Conservation (phyloP, 2,797 vertebrate genomes). For the Heteromormyrus szaboi region DNA sequence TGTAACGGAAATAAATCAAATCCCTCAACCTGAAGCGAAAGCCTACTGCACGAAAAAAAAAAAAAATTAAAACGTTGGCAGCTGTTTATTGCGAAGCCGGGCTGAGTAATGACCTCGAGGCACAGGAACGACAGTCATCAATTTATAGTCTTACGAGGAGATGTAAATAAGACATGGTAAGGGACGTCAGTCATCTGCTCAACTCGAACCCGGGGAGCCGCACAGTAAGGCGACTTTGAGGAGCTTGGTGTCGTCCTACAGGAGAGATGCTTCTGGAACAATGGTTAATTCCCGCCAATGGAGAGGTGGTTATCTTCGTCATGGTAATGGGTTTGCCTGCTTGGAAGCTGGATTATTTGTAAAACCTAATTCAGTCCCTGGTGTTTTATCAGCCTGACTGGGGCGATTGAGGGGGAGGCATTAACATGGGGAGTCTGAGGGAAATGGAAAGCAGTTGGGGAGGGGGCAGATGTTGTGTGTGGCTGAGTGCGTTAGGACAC, state of each 20-base stretch:
- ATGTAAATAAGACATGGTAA: slow-evolving; percentile 62
- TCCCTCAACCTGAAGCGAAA: slow-evolving; percentile 52
- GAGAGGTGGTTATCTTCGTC: slow-evolving; percentile 68
- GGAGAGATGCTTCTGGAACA: slow-evolving; percentile 44
- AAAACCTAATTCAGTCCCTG: slow-evolving; percentile 65
- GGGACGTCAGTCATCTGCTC: slow-evolving; percentile 52
- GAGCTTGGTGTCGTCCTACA: slow-evolving; percentile 29
- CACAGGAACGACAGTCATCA: slow-evolving; percentile 62
- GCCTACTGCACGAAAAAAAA: slow-evolving; percentile 52
- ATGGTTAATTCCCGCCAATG: slow-evolving; percentile 45
- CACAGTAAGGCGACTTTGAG: slow-evolving; percentile 49
- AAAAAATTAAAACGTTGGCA: slow-evolving; percentile 24
- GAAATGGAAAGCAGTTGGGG: slow-evolving; percentile 39
- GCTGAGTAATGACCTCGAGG: slow-evolving; percentile 55
- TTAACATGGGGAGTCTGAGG: slow-evolving; percentile 57
- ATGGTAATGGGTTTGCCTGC: slow-evolving; percentile 72
- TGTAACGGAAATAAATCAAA: slow-evolving; percentile 58
- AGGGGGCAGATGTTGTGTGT: neutral
- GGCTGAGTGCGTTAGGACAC: neutral
- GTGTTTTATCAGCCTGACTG: slow-evolving; percentile 66
- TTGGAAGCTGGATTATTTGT: slow-evolving; percentile 67
- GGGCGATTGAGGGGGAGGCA: slow-evolving; percentile 34
- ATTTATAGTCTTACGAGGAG: slow-evolving; percentile 59
- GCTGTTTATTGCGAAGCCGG: slow-evolving; percentile 51
- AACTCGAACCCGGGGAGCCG: slow-evolving; percentile 27